These are phyloP conservation scores for Tridacna gigas DNA, from an alignment of 2,888 invertebrate genomes.

Conservation along the genomic window DNA sequence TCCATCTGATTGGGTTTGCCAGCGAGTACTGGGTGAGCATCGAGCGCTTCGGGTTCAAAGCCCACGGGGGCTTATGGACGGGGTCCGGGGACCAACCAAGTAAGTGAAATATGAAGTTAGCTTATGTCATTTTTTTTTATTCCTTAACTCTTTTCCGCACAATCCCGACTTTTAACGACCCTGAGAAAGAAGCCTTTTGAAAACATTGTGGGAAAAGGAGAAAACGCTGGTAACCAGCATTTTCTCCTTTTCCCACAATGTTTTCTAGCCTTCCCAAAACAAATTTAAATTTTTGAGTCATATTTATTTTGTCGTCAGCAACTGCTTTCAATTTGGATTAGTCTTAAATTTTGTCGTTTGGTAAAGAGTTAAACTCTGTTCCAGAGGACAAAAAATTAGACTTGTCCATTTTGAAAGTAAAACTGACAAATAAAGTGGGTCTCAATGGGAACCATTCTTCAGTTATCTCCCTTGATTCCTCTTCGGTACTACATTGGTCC, in stretches of 20 bases:
- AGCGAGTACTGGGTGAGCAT: constrained; percentile 41
- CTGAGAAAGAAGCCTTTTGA: background rate
- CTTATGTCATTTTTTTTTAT: background rate
- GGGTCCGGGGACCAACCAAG: constrained; percentile 22
- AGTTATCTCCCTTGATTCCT: too few relatives aligned
- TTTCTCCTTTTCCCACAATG: background rate
- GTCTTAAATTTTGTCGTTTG: too few relatives aligned
- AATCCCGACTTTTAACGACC: background rate
- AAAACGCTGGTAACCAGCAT: background rate
- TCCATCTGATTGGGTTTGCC: constrained; percentile 47
- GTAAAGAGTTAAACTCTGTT: too few relatives aligned
- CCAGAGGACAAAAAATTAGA: too few relatives aligned
- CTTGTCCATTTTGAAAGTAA: too few relatives aligned
- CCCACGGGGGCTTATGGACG: constrained; percentile 49
- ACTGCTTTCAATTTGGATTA: too few relatives aligned
- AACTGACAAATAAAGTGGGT: too few relatives aligned
- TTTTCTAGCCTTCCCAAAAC: background rate
- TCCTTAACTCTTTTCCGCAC: background rate
- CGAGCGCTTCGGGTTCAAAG: background rate
- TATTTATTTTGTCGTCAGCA: too few relatives aligned
- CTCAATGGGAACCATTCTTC: too few relatives aligned
- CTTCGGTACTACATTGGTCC: too few relatives aligned
- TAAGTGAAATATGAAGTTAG: constrained; percentile 22
- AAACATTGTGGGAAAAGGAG: constrained; percentile 7
- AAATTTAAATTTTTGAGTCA: background rate